Conservation (phyloP, 2,113 vertebrate species). For the Phalacrocorax brasilianus region DNA sequence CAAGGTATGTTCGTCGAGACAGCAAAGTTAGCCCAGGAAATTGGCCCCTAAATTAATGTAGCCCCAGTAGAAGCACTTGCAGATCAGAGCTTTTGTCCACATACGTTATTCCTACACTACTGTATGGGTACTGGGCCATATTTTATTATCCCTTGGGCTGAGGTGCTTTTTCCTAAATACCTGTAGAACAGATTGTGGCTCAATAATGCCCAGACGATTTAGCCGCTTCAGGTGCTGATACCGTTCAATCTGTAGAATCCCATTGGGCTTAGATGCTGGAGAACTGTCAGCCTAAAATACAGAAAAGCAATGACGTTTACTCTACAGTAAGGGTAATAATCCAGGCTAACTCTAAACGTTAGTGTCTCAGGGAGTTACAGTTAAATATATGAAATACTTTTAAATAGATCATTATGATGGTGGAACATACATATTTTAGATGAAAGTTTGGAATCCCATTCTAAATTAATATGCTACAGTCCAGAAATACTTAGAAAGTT, state of each 20-base stretch:
- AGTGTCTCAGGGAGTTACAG: neutral
- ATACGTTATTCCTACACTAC: neutral
- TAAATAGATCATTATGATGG: neutral
- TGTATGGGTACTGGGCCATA: neutral
- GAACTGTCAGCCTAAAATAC: neutral
- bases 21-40: neutral
- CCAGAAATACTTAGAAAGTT: neutral
- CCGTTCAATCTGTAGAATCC: neutral
- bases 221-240: neutral
- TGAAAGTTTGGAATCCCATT: neutral
- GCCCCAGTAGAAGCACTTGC: neutral
- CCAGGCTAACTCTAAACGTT: neutral
- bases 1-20: neutral
- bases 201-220: neutral
- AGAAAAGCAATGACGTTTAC: neutral
- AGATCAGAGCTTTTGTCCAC: neutral
- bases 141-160: neutral
- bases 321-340: neutral
- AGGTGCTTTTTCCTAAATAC: neutral
- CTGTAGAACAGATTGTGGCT: neutral
- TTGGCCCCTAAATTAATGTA: neutral
- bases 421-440: neutral
- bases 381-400: neutral
- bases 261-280: neutral
- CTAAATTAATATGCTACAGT: neutral